phyloP scores from a whole-genome alignment of 2,113 vertebrate species.

The Amazona guildingii region DNA sequence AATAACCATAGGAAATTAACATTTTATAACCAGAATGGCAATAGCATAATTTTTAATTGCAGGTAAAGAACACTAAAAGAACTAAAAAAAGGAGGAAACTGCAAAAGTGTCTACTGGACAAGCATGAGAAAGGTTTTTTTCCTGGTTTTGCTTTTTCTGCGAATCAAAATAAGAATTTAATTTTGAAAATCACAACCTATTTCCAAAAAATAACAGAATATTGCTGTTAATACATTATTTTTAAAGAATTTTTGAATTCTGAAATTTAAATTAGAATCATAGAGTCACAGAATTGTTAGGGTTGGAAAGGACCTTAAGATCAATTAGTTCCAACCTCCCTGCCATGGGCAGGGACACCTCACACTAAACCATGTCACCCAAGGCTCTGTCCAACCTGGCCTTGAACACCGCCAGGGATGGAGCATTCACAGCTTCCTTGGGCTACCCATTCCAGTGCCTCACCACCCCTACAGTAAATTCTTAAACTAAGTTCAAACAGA shows the following conservation, averaged over 20 bases:
- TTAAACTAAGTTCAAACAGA: neutral
- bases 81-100: neutral
- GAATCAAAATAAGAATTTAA: neutral
- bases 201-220: neutral
- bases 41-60: neutral
- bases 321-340: no score
- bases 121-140: neutral
- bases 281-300: no score
- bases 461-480: neutral
- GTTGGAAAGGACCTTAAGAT: no score
- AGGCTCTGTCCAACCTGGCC: no score
- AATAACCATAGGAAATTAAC: neutral
- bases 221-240: neutral
- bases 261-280: neutral
- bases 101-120: neutral
- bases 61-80: neutral
- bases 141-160: neutral
- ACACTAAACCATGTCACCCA: no score
- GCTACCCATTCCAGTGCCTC: no score
- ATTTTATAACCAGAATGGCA: neutral
- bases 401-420: no score
- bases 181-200: neutral
- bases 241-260: neutral
- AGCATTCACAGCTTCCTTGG: no score
- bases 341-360: no score